Conservation (phyloP, 2,797 vertebrate genomes). For the Tapera naevia region DNA sequence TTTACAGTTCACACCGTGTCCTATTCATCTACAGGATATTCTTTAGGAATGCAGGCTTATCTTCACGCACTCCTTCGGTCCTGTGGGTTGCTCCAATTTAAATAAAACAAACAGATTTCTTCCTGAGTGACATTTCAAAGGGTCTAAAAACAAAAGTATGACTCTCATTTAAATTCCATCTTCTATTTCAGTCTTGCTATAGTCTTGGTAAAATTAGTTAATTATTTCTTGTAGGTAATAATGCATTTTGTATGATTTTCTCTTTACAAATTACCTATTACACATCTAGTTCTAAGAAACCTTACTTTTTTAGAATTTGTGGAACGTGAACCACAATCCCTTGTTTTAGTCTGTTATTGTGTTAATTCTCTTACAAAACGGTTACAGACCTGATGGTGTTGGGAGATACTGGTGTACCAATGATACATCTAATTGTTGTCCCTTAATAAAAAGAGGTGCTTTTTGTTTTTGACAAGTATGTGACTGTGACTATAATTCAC, state of each 20-base stretch:
- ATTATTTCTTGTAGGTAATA: not conserved
- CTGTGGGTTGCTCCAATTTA: not conserved
- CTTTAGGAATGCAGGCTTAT: not conserved
- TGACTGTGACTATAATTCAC: not conserved
- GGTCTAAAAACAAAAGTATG: not conserved
- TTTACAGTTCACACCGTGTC: not conserved
- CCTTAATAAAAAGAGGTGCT: not conserved
- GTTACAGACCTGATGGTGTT: not conserved
- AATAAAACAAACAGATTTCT: not conserved
- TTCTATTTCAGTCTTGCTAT: not conserved
- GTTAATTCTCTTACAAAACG: not conserved
- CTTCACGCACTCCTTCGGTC: not conserved
- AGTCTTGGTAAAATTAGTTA: not conserved
- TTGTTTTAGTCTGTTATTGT: not conserved
- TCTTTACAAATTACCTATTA: not conserved
- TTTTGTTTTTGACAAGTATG: not conserved
- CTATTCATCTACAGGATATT: not conserved
- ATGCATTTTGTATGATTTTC: not conserved
- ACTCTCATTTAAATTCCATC: not conserved
- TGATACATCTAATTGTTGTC: not conserved
- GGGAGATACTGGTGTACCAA: not conserved
- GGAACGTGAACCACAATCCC: not conserved
- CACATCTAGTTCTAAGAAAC: not conserved
- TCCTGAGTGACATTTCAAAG: slow-evolving; percentile 1
- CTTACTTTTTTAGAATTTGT: not conserved